Conservation (phyloP, 2,113 vertebrate genomes). For the Aix galericulata region DNA sequence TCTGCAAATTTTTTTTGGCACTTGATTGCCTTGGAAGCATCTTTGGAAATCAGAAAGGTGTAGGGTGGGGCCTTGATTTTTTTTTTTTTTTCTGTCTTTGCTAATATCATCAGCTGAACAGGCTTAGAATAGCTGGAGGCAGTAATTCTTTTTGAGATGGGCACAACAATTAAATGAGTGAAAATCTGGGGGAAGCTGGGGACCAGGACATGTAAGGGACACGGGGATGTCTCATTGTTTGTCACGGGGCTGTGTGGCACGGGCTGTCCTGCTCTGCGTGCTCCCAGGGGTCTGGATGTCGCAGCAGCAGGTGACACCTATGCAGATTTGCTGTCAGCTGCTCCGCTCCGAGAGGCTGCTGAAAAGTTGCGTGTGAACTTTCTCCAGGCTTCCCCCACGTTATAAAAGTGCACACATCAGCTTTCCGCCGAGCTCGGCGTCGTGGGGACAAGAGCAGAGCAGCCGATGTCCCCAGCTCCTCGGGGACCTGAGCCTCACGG, state of each 20-base stretch:
- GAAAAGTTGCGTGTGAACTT: neutral
- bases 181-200: accelerated
- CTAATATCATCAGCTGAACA: neutral
- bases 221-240: neutral
- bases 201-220: neutral
- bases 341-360: neutral
- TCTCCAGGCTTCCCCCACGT: neutral
- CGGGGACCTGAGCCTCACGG: neutral
- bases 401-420: neutral
- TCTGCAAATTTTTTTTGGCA: neutral
- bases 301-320: neutral
- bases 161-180: neutral
- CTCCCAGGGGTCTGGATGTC: neutral
- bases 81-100: neutral
- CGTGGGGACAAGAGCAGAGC: conserved; percentile 18
- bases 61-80: neutral
- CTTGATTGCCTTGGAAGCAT: neutral
- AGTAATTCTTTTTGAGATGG: neutral
- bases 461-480: conserved; percentile 28
- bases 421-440: conserved; percentile 32
- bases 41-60: neutral
- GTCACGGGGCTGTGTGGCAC: too few species aligned
- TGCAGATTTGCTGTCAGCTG: neutral
- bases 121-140: neutral
- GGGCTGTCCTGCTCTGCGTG: accelerated